Evolutionary conservation across 2,797 vertebrate genomes (phyloP), one percentile per base, ranked within the genome.

Genomic region (Octomys mimax): DNA sequence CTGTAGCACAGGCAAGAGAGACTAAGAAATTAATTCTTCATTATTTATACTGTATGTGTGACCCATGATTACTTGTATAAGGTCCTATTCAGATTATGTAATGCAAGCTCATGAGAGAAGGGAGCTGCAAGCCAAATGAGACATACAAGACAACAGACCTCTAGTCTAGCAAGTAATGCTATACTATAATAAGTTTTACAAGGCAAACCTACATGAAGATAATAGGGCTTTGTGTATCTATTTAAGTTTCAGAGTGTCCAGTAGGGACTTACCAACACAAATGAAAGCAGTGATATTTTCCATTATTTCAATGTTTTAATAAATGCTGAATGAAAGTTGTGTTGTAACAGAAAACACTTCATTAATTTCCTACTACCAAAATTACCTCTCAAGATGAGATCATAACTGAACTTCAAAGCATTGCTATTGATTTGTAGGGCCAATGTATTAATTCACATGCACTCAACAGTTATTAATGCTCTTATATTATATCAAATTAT

Each of bases 11-110:
- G 62, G 66, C 91, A 96, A 97, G 61, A 94, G 96, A 98, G 97
- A 96, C 75, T 97, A 91, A 95, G 94, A 98, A 98, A 98, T 98
- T 98, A 98, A 98, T 98, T 95, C 71, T 91, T 97, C 94, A 95
- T 61, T 91, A 70, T 90, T 97, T 78, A 59, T 64, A 90, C 6
- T 36, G 84, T 90, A 95, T 8, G 1, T 81, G 19, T 94, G 95
- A 97, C 89, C 82, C 95, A 96, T 98, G 97, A 97, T 98, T 98
- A 80, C 24, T 6, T 97, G 98, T 82, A 84, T 8, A 70, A 21
- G 39, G 61, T 98, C 86, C 81, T 97, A 87, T 94, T 96, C 87
- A 96, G 75, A 98, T 97, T 73, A 52, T 95, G 54, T 46, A 96
- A 87, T 91, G 52, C 80, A 97, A 91, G 92, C 42, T 33, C 96